A percentile compares a stretch with the other conserved stretches of the same genome.
These are phyloP conservation scores for Rhagophthalmus giganteus DNA, from an alignment of 2,888 invertebrate species.

Conservation along the genomic window DNA sequence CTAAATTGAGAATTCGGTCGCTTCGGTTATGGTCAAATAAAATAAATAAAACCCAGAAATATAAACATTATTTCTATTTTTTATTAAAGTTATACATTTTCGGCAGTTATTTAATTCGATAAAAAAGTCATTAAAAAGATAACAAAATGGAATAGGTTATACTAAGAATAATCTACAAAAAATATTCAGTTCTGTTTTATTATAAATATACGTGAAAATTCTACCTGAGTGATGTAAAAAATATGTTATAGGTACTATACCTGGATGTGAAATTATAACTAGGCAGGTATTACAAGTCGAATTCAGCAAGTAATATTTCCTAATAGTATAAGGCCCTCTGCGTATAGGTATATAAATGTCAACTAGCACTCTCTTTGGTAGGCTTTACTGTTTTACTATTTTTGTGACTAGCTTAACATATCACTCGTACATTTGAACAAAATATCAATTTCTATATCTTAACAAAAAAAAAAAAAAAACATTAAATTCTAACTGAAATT, in stretches of 20 bases:
- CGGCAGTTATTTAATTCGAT: conserved; percentile 18
- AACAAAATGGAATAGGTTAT: conserved; percentile 32
- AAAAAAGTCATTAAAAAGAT: conserved; percentile 1
- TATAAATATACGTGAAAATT: conserved; percentile 33
- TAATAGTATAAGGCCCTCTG: conserved; percentile 32
- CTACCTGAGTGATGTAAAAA: conserved; percentile 45
- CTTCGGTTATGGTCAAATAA: too few species aligned
- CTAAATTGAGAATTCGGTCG: too few species aligned
- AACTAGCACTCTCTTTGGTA: conserved; percentile 40
- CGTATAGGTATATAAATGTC: conserved; percentile 29
- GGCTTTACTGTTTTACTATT: conserved; percentile 34
- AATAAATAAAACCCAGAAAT: too few species aligned
- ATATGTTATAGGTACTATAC: conserved; percentile 35
- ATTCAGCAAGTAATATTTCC: conserved; percentile 16
- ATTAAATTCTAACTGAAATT: conserved; percentile 11
- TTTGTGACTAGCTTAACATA: conserved; percentile 44
- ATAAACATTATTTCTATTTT: conserved; percentile 11
- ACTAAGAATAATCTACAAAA: conserved; percentile 23
- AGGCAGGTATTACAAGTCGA: conserved; percentile 23
- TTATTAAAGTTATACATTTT: conserved; percentile 18
- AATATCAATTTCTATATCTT: conserved; percentile 5
- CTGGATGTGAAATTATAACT: conserved; percentile 34
- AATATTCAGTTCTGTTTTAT: conserved; percentile 33
- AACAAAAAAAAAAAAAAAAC: too few species aligned
- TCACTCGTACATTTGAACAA: conserved; percentile 36